Evolutionary conservation across 2,113 vertebrate genomes (phyloP).

Genomic region (Albula glossodonta): DNA sequence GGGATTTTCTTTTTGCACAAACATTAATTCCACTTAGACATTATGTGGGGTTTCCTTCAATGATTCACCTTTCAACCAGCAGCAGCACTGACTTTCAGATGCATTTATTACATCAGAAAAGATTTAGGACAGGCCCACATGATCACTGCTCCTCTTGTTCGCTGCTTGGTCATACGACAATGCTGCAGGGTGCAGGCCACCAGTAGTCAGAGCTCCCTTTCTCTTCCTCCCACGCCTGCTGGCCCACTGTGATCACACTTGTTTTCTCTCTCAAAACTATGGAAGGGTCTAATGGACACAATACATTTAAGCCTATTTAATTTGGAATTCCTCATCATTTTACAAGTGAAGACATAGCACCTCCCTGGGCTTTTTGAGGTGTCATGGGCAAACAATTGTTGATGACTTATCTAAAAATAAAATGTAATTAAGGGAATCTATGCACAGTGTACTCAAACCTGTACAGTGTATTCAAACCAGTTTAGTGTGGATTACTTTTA

Average conservation of each 20-base stretch:
- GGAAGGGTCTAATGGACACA: neutral
- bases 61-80: neutral
- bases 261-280: neutral
- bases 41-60: neutral
- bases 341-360: neutral
- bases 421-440: too few relatives aligned
- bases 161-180: constrained; percentile 8
- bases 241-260: neutral
- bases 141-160: neutral
- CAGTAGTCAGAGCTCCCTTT: neutral
- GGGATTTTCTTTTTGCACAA: too few relatives aligned
- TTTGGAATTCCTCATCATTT: neutral
- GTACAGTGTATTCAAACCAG: too few relatives aligned
- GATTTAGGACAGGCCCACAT: neutral
- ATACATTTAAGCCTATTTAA: too few relatives aligned
- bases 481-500: too few relatives aligned
- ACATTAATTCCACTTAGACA: neutral
- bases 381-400: neutral
- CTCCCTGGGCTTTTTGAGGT: neutral
- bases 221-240: neutral
- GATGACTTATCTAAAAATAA: too few relatives aligned
- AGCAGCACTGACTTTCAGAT: neutral
- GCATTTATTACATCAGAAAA: neutral
- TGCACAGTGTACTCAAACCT: too few relatives aligned
- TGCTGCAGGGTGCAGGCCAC: neutral